Conservation (phyloP, 2,888 invertebrate species). For the Cabera pusaria region DNA sequence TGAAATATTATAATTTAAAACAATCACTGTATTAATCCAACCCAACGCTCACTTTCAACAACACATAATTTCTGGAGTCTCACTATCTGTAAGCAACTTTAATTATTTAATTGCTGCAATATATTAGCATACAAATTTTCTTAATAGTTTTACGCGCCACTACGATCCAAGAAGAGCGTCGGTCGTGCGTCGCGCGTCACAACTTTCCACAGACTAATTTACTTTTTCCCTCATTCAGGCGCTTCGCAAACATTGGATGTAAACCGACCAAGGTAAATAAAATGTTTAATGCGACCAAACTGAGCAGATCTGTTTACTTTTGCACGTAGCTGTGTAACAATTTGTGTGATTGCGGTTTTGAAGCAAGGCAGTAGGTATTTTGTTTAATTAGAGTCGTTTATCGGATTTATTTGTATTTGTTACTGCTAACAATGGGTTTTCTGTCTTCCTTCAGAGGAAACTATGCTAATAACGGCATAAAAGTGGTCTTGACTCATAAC, state of each 20-base stretch:
- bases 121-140: conserved; percentile 7
- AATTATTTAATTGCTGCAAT: no score
- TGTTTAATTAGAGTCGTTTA: conserved; percentile 22
- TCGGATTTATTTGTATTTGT: conserved; percentile 12
- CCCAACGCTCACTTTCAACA: conserved; percentile 7
- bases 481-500: no score
- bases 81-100: no score
- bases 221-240: conserved; percentile 32
- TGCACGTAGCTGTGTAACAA: conserved; percentile 44
- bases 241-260: conserved; percentile 21
- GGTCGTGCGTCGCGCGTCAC: conserved; percentile 44
- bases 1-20: not conserved
- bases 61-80: conserved; percentile 6
- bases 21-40: conserved; percentile 12
- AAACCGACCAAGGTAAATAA: conserved; percentile 44
- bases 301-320: conserved; percentile 43
- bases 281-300: conserved; percentile 40
- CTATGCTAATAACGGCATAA: no score
- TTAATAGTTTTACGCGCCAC: conserved; percentile 38
- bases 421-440: conserved; percentile 7
- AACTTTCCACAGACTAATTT: conserved; percentile 50
- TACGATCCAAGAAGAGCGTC: conserved; percentile 21
- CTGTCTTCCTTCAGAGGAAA: conserved; percentile 2
- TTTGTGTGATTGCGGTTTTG: conserved; percentile 50
- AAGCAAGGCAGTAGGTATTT: conserved; percentile 20